Conservation (phyloP, 2,888 invertebrate species). For the Parnassius apollo region DNA sequence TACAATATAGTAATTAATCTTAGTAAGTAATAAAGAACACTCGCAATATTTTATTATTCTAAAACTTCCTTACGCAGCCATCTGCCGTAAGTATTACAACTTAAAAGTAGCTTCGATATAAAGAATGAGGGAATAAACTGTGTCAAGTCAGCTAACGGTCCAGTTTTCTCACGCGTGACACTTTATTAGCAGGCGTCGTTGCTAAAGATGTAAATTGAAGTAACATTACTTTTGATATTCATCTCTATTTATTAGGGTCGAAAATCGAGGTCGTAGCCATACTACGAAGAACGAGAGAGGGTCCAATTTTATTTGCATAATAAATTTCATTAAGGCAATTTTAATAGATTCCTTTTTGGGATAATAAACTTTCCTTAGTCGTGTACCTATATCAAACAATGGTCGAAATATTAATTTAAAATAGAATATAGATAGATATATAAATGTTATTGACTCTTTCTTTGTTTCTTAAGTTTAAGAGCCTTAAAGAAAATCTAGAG, state of each 20-base stretch:
- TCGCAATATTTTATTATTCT: background rate
- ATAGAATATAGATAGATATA: too few relatives aligned
- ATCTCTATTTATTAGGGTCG: constrained; percentile 22
- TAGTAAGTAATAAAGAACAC: background rate
- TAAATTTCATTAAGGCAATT: constrained; percentile 27
- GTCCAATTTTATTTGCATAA: constrained; percentile 25
- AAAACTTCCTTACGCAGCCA: background rate
- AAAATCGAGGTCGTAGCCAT: constrained; percentile 14
- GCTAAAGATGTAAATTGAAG: constrained; percentile 23
- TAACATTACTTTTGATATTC: constrained; percentile 16
- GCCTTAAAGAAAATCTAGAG: too few relatives aligned
- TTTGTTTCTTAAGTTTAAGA: too few relatives aligned
- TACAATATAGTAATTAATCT: background rate
- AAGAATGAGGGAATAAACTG: constrained; percentile 16
- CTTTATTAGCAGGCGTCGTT: constrained; percentile 12
- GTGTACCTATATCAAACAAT: too few relatives aligned
- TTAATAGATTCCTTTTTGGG: constrained; percentile 27
- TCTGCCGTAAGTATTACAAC: background rate
- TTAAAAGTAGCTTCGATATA: constrained; percentile 9
- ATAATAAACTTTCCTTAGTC: constrained; percentile 17
- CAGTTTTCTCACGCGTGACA: constrained; percentile 20
- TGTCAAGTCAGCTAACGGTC: constrained; percentile 31
- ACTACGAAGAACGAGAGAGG: constrained; percentile 1
- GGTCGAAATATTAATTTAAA: too few relatives aligned
- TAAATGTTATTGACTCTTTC: too few relatives aligned